Percentiles rank a stretch among this genome's conserved stretches.
Evolutionary conservation across 2,888 invertebrate genomes (phyloP).

Genomic region (Buathra laborator): DNA sequence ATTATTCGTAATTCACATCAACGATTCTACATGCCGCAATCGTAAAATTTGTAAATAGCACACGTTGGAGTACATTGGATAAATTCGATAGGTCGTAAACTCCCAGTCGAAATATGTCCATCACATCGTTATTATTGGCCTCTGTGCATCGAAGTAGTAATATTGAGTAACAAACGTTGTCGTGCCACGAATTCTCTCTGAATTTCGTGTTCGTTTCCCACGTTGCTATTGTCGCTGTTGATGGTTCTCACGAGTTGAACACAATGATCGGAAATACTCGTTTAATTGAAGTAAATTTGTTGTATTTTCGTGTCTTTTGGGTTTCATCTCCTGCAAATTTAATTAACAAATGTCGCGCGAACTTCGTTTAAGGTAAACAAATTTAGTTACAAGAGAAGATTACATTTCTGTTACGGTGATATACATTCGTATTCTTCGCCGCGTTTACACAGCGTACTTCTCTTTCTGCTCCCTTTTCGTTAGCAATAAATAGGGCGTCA

Average conservation of each 20-base stretch:
- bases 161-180: constrained; percentile 38
- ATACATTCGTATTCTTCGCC: background rate
- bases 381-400: background rate
- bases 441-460: too few species aligned
- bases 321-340: background rate
- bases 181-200: constrained; percentile 1
- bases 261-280: background rate
- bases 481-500: too few species aligned
- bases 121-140: constrained; percentile 2
- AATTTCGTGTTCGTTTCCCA: background rate
- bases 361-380: background rate
- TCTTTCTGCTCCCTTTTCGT: too few species aligned
- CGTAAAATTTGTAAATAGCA: background rate
- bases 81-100: constrained; percentile 24
- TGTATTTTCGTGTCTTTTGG: background rate
- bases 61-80: background rate
- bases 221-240: too few species aligned
- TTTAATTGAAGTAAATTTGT: background rate
- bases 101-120: background rate
- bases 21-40: background rate
- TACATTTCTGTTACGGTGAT: background rate
- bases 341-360: background rate
- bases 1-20: background rate
- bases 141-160: background rate
- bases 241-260: background rate